Evolutionary conservation across 2,888 invertebrate genomes (phyloP).

Genomic region (Lepidonotus clava): DNA sequence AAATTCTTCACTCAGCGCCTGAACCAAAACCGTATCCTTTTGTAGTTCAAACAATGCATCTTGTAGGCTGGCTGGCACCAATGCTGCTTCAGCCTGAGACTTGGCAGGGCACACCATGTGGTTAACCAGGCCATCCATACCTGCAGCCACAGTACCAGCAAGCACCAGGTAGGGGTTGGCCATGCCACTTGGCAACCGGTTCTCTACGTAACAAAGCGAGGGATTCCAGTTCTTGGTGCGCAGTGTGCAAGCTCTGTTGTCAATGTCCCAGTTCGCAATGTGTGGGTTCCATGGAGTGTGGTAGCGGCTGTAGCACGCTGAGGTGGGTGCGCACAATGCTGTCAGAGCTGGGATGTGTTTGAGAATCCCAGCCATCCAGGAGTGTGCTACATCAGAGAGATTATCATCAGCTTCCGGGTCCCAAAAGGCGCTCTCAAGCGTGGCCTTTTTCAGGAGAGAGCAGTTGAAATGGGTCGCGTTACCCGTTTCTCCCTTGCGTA

Average conservation of each 20-base stretch:
- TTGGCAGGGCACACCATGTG: conserved; percentile 53
- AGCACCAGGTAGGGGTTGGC: conserved; percentile 63
- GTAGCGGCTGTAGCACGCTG: conserved; percentile 63
- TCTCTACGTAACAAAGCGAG: conserved; percentile 60
- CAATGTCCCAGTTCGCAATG: conserved; percentile 57
- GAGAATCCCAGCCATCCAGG: conserved; percentile 61
- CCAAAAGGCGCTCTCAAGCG: conserved; percentile 49
- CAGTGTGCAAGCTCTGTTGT: conserved; percentile 46
- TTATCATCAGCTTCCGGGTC: conserved; percentile 46
- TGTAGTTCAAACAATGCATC: conserved; percentile 60
- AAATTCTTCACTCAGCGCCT: conserved; percentile 58
- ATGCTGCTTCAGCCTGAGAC: neutral
- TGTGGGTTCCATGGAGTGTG: conserved; percentile 33
- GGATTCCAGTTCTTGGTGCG: conserved; percentile 54
- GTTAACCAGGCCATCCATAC: conserved; percentile 62
- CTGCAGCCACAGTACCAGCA: conserved; percentile 63
- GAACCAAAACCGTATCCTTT: conserved; percentile 56
- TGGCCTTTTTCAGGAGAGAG: conserved; percentile 58
- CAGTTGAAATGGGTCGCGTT: conserved; percentile 62
- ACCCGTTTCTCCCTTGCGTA: neutral
- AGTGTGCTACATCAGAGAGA: conserved; percentile 49
- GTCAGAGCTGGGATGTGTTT: conserved; percentile 60
- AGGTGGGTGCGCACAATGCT: conserved; percentile 61
- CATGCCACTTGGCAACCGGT: conserved; percentile 58
- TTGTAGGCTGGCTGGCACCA: conserved; percentile 54